Conservation (phyloP, 2,888 invertebrate genomes). For the Chloromyia formosa region DNA sequence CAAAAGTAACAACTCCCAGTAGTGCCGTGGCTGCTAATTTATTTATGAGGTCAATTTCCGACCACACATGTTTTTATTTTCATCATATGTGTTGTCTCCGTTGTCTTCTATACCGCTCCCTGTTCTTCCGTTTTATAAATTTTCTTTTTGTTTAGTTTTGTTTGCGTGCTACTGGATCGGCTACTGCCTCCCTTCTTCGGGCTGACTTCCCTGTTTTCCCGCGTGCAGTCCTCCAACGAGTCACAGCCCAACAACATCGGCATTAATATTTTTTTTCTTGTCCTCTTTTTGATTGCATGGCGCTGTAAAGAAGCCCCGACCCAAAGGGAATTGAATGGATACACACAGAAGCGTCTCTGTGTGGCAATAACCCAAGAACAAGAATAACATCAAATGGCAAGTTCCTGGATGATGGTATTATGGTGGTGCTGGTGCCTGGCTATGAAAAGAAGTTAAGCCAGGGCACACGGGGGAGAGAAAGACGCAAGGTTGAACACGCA, state of each 20-base stretch:
- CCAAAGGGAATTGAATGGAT: too few species aligned
- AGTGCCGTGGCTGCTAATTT: conserved; percentile 29
- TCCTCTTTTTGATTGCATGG: too few species aligned
- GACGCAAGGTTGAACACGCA: conserved; percentile 30
- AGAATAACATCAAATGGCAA: conserved; percentile 24
- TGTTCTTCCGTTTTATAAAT: not conserved
- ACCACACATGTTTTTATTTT: conserved; percentile 40
- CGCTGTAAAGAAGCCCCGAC: too few species aligned
- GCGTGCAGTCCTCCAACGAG: too few species aligned
- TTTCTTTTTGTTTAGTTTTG: conserved; percentile 6
- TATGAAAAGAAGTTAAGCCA: not conserved
- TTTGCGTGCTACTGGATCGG: not conserved
- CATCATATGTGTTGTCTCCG: not conserved
- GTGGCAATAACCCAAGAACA: not conserved
- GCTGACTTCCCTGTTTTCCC: too few species aligned
- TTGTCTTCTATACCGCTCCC: not conserved
- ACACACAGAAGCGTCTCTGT: not conserved
- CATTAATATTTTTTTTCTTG: too few species aligned
- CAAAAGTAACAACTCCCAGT: conserved; percentile 24
- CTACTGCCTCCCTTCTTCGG: too few species aligned
- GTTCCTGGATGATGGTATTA: conserved; percentile 9
- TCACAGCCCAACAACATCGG: too few species aligned
- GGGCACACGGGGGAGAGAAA: too few species aligned
- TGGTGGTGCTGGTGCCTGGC: too few species aligned
- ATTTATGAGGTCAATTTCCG: conserved; percentile 41